These are phyloP conservation scores for Apteryx mantelli DNA, from an alignment of 2,113 vertebrate genomes.

Conservation along the genomic window DNA sequence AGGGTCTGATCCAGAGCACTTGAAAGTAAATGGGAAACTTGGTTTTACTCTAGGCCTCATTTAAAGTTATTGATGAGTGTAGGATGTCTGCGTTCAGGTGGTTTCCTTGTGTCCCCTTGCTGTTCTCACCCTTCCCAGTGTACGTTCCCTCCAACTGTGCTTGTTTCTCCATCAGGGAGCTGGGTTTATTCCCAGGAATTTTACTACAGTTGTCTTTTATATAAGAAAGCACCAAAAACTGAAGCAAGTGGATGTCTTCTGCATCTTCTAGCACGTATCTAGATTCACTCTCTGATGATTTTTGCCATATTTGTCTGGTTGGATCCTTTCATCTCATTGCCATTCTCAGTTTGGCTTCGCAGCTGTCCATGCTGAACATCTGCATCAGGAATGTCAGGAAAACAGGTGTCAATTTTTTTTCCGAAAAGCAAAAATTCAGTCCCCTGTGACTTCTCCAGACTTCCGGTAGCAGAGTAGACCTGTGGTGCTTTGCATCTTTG, in stretches of 20 bases:
- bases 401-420: conserved; percentile 25
- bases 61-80: neutral
- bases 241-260: neutral
- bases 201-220: neutral
- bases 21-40: neutral
- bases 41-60: neutral
- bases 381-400: conserved; percentile 5
- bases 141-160: neutral
- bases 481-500: neutral
- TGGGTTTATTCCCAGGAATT: neutral
- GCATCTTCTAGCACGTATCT: neutral
- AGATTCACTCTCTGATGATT: neutral
- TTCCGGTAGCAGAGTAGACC: neutral
- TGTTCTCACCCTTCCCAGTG: neutral
- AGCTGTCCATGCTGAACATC: neutral
- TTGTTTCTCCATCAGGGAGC: neutral
- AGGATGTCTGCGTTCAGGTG: neutral
- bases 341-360: neutral
- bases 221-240: neutral
- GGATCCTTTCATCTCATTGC: neutral
- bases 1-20: neutral
- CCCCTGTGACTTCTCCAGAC: neutral
- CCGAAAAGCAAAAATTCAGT: neutral
- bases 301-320: neutral
- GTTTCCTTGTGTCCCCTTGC: neutral